A percentile compares a stretch with the other conserved stretches of the same genome.
phyloP scores from a whole-genome alignment of 2,888 invertebrate species.

The Eupithecia pulchellata region DNA sequence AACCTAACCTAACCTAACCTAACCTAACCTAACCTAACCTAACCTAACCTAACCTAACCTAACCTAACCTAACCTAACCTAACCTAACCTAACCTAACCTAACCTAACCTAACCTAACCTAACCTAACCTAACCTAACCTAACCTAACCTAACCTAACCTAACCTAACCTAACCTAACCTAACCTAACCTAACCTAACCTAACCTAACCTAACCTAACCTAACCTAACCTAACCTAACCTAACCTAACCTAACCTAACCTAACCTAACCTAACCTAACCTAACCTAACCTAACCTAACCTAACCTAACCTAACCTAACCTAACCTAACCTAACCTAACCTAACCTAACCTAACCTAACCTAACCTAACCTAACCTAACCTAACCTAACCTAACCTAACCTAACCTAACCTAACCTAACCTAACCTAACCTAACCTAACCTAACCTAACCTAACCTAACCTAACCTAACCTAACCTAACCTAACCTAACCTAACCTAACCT shows the following conservation, averaged over 20 bases:
- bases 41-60: slow-evolving; percentile 35
- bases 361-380: slow-evolving; percentile 37
- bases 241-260: slow-evolving; percentile 48
- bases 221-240: slow-evolving; percentile 47
- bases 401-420: slow-evolving; percentile 45
- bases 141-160: slow-evolving; percentile 44
- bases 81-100: slow-evolving; percentile 29
- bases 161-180: slow-evolving; percentile 47
- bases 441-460: slow-evolving; percentile 47
- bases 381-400: slow-evolving; percentile 44
- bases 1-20: slow-evolving; percentile 30
- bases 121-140: slow-evolving; percentile 38
- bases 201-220: slow-evolving; percentile 46
- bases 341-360: slow-evolving; percentile 4
- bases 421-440: slow-evolving; percentile 45
- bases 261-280: slow-evolving; percentile 45
- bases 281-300: slow-evolving; percentile 45
- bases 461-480: slow-evolving; percentile 49
- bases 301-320: slow-evolving; percentile 43
- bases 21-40: slow-evolving; percentile 35
- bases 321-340: slow-evolving; percentile 23
- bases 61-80: slow-evolving; percentile 33
- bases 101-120: slow-evolving; percentile 34
- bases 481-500: slow-evolving; percentile 46
- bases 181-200: slow-evolving; percentile 48